phyloP scores from a whole-genome alignment of 2,888 invertebrate genomes.

The Anticlea derivata region DNA sequence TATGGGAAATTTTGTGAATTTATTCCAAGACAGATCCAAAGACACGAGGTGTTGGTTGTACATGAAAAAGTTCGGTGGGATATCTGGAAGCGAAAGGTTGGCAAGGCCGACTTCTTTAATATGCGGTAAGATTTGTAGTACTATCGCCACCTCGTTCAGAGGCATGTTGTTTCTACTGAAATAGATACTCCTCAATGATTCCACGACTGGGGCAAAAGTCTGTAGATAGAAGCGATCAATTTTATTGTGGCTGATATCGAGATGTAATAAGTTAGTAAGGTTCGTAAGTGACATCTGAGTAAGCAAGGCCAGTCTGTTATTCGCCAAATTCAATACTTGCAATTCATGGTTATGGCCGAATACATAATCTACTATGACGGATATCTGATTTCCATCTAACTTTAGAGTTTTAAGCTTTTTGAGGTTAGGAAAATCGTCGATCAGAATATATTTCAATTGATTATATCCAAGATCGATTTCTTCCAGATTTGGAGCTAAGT shows the following conservation, averaged over 20 bases:
- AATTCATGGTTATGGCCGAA: slow-evolving; percentile 85
- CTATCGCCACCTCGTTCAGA: slow-evolving; percentile 80
- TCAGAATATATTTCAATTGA: slow-evolving; percentile 88
- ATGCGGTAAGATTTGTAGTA: slow-evolving; percentile 83
- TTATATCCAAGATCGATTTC: slow-evolving; percentile 91
- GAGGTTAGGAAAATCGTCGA: slow-evolving; percentile 88
- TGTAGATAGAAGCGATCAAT: slow-evolving; percentile 86
- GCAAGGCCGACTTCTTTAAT: slow-evolving; percentile 84
- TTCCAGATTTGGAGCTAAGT: slow-evolving; percentile 88
- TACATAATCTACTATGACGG: slow-evolving; percentile 89
- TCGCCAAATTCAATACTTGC: slow-evolving; percentile 84
- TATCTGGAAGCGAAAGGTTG: slow-evolving; percentile 81
- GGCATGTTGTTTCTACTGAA: slow-evolving; percentile 88
- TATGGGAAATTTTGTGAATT: slow-evolving; percentile 83
- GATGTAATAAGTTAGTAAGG: slow-evolving; percentile 86
- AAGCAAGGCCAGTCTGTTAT: slow-evolving; percentile 89
- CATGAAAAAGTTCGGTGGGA: slow-evolving; percentile 84
- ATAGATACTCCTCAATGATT: slow-evolving; percentile 85
- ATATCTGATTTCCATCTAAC: slow-evolving; percentile 90
- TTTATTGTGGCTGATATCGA: slow-evolving; percentile 91
- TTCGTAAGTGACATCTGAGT: slow-evolving; percentile 90
- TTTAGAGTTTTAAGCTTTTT: slow-evolving; percentile 85
- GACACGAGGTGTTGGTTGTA: slow-evolving; percentile 85
- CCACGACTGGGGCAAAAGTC: slow-evolving; percentile 84
- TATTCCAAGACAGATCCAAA: slow-evolving; percentile 90